A percentile compares a stretch with the other conserved stretches of the same genome.
These are phyloP conservation scores for Prosopocoilus inquinatus DNA, from an alignment of 2,888 invertebrate genomes.

Conservation along the genomic window DNA sequence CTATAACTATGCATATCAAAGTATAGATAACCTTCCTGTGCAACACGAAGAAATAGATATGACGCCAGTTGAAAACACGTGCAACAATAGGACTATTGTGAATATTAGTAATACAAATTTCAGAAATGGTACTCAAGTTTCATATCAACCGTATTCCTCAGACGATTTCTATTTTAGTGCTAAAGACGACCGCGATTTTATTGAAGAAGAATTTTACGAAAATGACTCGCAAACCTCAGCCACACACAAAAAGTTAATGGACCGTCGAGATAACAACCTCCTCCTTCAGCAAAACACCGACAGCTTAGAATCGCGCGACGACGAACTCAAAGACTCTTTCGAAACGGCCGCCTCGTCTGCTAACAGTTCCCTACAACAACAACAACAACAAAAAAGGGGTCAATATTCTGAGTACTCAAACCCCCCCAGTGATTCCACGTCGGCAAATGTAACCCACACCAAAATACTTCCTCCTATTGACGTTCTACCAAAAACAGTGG, in stretches of 20 bases:
- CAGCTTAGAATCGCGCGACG: constrained; percentile 57
- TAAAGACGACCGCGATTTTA: constrained; percentile 33
- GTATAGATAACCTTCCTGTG: constrained; percentile 61
- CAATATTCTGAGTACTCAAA: not conserved
- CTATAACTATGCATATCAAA: constrained; percentile 69
- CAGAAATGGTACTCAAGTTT: constrained; percentile 18
- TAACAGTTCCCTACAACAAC: constrained; percentile 23
- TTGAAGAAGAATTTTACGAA: constrained; percentile 29
- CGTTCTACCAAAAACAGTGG: constrained; percentile 18
- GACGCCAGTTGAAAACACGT: constrained; percentile 46
- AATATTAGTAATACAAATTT: constrained; percentile 19
- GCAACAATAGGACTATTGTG: constrained; percentile 22
- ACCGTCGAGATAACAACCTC: constrained; percentile 43
- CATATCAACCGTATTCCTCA: constrained; percentile 29
- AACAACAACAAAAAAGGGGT: not conserved
- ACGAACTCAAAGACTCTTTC: constrained; percentile 57
- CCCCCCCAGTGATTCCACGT: not conserved
- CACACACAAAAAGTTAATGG: constrained; percentile 31
- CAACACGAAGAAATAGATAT: constrained; percentile 55
- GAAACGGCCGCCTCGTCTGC: constrained; percentile 56
- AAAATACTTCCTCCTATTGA: not conserved
- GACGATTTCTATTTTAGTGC: constrained; percentile 41
- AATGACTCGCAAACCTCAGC: constrained; percentile 4
- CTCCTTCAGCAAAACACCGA: constrained; percentile 53
- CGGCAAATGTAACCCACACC: not conserved